Percentiles rank a stretch among this genome's conserved stretches.
Conservation (phyloP, 2,113 vertebrate species). For the Ammospiza caudacuta region DNA sequence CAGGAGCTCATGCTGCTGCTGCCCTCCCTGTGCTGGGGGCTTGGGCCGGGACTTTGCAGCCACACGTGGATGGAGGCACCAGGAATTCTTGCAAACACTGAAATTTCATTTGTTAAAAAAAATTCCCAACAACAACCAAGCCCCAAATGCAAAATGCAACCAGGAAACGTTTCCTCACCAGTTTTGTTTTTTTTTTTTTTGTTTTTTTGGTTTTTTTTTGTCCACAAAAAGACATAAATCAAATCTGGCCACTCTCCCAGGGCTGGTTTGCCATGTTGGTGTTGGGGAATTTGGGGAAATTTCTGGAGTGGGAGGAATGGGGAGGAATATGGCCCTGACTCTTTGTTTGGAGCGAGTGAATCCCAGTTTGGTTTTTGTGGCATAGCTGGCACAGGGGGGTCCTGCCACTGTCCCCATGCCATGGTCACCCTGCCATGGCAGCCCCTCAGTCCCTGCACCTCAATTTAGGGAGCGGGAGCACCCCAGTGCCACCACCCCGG, state of each 20-base stretch:
- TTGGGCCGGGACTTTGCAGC: neutral
- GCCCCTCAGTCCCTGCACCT: neutral
- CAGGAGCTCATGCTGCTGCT: accelerated
- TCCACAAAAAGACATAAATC: neutral
- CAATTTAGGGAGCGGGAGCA: neutral
- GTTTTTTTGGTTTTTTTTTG: neutral
- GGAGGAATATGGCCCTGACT: neutral
- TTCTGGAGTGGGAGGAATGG: neutral
- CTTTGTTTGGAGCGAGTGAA: neutral
- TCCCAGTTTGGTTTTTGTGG: neutral
- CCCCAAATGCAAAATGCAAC: neutral
- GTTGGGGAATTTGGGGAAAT: neutral
- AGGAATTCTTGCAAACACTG: neutral
- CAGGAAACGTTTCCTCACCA: neutral
- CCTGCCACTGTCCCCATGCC: neutral
- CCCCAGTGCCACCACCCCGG: accelerated
- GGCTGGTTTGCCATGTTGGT: neutral
- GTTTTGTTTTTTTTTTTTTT: no score
- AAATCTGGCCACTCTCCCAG: neutral
- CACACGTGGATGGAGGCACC: neutral
- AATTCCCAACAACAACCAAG: neutral
- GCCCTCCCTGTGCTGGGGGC: neutral
- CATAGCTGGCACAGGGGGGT: neutral
- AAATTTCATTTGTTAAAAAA: neutral
- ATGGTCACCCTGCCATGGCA: accelerated